Evolutionary conservation across 2,888 invertebrate genomes (phyloP), one percentile per base, ranked within the genome.

Genomic region (Netelia inedita): DNA sequence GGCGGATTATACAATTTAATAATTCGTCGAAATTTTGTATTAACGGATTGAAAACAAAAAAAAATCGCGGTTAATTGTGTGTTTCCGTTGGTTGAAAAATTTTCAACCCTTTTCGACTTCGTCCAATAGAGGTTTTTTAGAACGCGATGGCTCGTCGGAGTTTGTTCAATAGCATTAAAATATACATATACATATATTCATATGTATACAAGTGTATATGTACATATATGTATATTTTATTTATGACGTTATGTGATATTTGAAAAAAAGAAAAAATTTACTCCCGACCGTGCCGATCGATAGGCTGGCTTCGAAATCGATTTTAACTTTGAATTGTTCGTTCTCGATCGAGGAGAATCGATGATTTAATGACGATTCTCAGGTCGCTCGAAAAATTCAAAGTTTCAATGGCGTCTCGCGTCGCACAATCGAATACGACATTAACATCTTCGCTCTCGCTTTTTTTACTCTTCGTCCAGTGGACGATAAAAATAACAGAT

Each of bases 241-340:
- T 85, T 88, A 83, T 88, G 85, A 68, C 85, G 85, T 88, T 91
- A 88, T 88, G 88, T 88, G 87, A 88, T 88, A 10, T 19, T 19
- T 8, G 46, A 46, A 14, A 46, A 46, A 1, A 46, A 46, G 1
- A 9, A 14, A 46, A 41, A 41, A 41, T 41, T 46, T 46, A 46
- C 11, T 46, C 46, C 46, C 10, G 46, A 14, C 14, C 3, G 14
- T 14, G 46, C 14, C 46, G 11, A 14, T 14, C 46, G 46, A 46
- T 46, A 46, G 46, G 46, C 46, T 46, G 46, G 35, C 14, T 46
- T 46, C 2, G 14, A 46, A 14, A 11, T 8, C 46, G 14, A 14
- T 46, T 46, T 14, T 14, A 11, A 46, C 10, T 46, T 46, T 46
- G 11, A 46, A 46, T 46, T 14, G 1, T 46, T 46, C 11, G 14